These are phyloP conservation scores for Melopsittacus undulatus DNA, from an alignment of 2,797 vertebrate species.

Conservation along the genomic window DNA sequence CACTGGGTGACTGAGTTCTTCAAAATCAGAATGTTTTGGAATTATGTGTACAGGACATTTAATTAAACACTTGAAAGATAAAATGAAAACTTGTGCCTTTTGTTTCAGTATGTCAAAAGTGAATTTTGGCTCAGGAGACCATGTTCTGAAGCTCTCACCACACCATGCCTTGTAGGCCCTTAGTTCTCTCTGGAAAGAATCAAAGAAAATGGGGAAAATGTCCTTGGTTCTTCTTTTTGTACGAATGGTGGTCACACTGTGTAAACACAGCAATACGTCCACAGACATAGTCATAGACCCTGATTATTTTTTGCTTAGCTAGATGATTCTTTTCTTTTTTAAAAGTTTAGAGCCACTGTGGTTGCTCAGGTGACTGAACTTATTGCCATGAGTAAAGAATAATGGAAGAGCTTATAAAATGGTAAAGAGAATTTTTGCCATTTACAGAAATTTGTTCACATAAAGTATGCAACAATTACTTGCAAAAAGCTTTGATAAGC, in stretches of 20 bases:
- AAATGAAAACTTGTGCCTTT: background rate
- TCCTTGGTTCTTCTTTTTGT: background rate
- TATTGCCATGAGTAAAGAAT: background rate
- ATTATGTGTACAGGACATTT: background rate
- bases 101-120: background rate
- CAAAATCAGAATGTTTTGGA: background rate
- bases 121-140: background rate
- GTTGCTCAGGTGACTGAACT: background rate
- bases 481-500: background rate
- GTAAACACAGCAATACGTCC: background rate
- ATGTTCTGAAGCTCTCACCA: background rate
- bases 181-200: background rate
- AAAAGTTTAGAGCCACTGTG: background rate
- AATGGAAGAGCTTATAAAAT: background rate
- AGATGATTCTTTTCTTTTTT: background rate
- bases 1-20: background rate
- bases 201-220: background rate
- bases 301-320: background rate
- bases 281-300: background rate
- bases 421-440: background rate
- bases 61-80: background rate
- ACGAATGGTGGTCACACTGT: background rate
- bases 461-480: background rate
- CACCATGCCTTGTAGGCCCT: background rate
- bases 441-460: background rate